These are phyloP conservation scores for Oreochromis grahami DNA, from an alignment of 2,797 vertebrate genomes.

Conservation along the genomic window DNA sequence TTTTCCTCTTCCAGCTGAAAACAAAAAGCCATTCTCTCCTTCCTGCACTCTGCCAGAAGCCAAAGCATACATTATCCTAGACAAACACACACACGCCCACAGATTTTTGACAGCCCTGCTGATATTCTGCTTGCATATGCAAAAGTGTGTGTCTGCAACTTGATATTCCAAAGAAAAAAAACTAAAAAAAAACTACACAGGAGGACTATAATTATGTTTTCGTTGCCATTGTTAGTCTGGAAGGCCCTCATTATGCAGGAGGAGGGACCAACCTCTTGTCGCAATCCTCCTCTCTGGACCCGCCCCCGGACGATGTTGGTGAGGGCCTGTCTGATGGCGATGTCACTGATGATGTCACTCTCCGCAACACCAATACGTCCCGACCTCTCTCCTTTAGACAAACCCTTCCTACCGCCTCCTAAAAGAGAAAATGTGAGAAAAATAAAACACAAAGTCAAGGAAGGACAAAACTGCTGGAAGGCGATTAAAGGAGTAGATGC, in stretches of 20 bases:
- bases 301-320: constrained; percentile 72
- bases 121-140: not conserved
- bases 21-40: constrained; percentile 62
- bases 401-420: constrained; percentile 80
- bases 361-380: constrained; percentile 89
- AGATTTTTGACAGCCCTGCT: not conserved
- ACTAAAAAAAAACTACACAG: not conserved
- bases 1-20: constrained; percentile 42
- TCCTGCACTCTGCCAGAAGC: constrained; percentile 41
- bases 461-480: not conserved
- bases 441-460: not conserved
- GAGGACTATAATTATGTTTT: constrained; percentile 28
- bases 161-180: not conserved
- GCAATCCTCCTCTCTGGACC: constrained; percentile 80
- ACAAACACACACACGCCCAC: not conserved
- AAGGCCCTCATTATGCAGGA: constrained; percentile 15
- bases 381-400: constrained; percentile 86
- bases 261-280: constrained; percentile 85
- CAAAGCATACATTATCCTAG: constrained; percentile 58
- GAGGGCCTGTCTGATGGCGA: constrained; percentile 78
- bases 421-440: not conserved
- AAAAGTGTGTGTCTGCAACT: not conserved
- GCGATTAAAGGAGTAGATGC: not conserved
- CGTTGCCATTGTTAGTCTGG: constrained; percentile 1
- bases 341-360: constrained; percentile 83